These are phyloP conservation scores for Brachypalpus laphriformis DNA, from an alignment of 2,888 invertebrate genomes.

Conservation along the genomic window DNA sequence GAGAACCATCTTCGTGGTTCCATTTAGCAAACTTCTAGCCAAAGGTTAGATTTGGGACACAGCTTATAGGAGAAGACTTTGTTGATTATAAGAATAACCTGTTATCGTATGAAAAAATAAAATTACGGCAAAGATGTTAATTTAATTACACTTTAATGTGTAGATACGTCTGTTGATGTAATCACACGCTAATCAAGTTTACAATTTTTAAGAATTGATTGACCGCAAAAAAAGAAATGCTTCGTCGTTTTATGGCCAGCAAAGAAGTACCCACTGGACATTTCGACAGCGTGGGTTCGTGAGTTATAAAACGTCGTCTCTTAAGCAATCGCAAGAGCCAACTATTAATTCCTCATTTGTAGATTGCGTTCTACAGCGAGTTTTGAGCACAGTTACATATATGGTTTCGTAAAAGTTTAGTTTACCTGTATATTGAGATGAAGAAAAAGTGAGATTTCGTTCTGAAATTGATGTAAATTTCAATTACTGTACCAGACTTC, in stretches of 20 bases:
- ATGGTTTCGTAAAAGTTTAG: too few relatives aligned
- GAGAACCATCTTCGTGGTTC: neutral
- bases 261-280: neutral
- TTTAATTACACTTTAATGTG: conserved; percentile 2
- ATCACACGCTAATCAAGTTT: neutral
- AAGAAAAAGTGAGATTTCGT: too few relatives aligned
- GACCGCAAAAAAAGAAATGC: neutral
- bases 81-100: neutral
- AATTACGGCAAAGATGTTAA: conserved; percentile 9
- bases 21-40: neutral
- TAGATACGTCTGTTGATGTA: neutral
- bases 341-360: neutral
- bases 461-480: too few relatives aligned
- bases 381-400: too few relatives aligned
- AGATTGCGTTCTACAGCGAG: neutral
- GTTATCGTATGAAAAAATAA: neutral
- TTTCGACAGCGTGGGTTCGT: neutral
- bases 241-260: neutral
- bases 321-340: neutral
- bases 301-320: neutral
- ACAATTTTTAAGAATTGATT: neutral
- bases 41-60: neutral
- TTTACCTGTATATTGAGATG: too few relatives aligned
- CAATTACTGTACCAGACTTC: too few relatives aligned
- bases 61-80: neutral